phyloP scores from a whole-genome alignment of 1,140 invertebrate genomes.

The Platyscapa corneri region DNA sequence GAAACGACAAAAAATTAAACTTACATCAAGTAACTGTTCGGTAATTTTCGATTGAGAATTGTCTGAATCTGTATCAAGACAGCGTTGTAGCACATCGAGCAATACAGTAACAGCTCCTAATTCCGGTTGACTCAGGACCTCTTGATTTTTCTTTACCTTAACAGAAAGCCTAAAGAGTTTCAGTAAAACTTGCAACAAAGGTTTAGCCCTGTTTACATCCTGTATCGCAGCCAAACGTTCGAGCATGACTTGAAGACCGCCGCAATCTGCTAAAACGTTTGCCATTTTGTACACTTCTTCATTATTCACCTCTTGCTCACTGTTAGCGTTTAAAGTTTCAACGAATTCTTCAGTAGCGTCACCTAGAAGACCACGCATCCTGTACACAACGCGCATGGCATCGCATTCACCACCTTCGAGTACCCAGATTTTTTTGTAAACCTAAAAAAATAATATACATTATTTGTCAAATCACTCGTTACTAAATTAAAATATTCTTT shows the following conservation, averaged over 20 bases:
- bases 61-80: conserved; percentile 78
- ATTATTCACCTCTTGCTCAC: conserved; percentile 92
- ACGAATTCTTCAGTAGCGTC: conserved; percentile 99
- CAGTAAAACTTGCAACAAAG: conserved; percentile 87
- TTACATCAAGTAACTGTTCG: conserved; percentile 86
- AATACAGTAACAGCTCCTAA: conserved; percentile 82
- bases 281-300: conserved; percentile 93
- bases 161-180: conserved; percentile 90
- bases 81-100: conserved; percentile 81
- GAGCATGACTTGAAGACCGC: conserved; percentile 86
- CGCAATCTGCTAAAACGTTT: conserved; percentile 85
- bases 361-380: conserved; percentile 96
- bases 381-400: conserved; percentile 98
- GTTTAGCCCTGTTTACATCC: conserved; percentile 83
- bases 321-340: conserved; percentile 92
- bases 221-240: conserved; percentile 76
- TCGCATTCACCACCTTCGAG: conserved; percentile 90
- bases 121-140: conserved; percentile 81
- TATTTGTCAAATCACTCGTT: not conserved
- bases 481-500: not conserved
- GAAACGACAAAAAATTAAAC: conserved; percentile 38
- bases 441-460: conserved; percentile 57
- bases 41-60: conserved; percentile 82
- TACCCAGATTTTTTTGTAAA: conserved; percentile 89
- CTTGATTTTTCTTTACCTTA: conserved; percentile 84